Percentiles rank a stretch among this genome's conserved stretches.
phyloP scores from a whole-genome alignment of 2,888 invertebrate species.

The Euclidia mi region DNA sequence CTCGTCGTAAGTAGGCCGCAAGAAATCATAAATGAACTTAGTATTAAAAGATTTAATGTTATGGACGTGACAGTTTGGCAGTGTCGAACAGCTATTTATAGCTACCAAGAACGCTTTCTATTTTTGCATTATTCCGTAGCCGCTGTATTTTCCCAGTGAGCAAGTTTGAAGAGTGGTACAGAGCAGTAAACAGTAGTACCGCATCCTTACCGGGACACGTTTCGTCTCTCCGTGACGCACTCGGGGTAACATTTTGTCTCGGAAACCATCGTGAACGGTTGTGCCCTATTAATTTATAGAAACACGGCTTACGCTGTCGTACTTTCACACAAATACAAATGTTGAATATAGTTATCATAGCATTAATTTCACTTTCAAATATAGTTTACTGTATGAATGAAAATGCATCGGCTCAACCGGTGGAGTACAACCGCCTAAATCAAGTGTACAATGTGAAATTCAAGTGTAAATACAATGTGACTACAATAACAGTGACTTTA shows the following conservation, averaged over 20 bases:
- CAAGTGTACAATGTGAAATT: conserved; percentile 56
- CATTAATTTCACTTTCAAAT: conserved; percentile 66
- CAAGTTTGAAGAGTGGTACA: conserved; percentile 24
- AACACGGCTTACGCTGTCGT: conserved; percentile 53
- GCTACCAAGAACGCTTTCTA: conserved; percentile 33
- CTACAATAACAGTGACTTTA: conserved; percentile 34
- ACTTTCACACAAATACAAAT: conserved; percentile 55
- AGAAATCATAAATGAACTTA: conserved; percentile 21
- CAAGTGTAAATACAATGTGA: conserved; percentile 49
- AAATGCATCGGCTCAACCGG: conserved; percentile 52
- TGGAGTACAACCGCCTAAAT: conserved; percentile 47
- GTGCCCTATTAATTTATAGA: conserved; percentile 62
- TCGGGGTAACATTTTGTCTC: conserved; percentile 72
- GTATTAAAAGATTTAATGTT: conserved; percentile 19
- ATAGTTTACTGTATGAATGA: conserved; percentile 69
- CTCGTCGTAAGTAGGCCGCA: no score
- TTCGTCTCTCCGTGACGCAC: conserved; percentile 44
- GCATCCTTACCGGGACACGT: conserved; percentile 57
- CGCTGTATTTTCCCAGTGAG: conserved; percentile 25
- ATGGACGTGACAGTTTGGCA: conserved; percentile 26
- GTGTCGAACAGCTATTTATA: conserved; percentile 36
- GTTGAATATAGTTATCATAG: conserved; percentile 66
- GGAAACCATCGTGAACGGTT: conserved; percentile 74
- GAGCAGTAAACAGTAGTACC: conserved; percentile 46
- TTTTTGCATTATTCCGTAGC: conserved; percentile 32